Conservation (phyloP, 2,797 vertebrate species). For the Ctenopoma multispine region DNA sequence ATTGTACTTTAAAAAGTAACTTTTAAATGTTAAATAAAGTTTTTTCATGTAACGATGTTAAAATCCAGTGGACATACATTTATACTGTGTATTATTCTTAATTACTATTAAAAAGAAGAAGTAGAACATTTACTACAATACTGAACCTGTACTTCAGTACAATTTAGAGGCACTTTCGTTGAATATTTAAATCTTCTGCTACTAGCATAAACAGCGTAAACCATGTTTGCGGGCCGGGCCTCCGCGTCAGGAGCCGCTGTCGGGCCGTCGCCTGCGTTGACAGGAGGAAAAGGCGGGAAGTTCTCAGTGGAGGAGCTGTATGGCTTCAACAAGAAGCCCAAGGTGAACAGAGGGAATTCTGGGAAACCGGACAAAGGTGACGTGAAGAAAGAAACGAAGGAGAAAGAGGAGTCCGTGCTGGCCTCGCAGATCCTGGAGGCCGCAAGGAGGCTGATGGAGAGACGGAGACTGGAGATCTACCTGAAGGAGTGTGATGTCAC, state of each 20-base stretch:
- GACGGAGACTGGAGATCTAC: slow-evolving; percentile 67
- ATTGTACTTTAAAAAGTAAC: no score
- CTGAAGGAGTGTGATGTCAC: slow-evolving; percentile 70
- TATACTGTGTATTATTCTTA: no score
- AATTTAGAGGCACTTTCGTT: no score
- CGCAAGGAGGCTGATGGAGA: slow-evolving; percentile 71
- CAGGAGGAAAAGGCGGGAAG: slow-evolving; percentile 61
- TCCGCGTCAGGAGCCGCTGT: slow-evolving; percentile 19
- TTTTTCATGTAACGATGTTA: no score
- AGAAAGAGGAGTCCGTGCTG: slow-evolving; percentile 39
- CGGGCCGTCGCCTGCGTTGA: not conserved
- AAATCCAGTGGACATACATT: no score
- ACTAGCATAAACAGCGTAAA: no score
- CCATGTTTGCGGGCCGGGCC: slow-evolving; percentile 75
- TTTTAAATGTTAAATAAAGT: no score
- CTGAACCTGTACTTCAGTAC: no score
- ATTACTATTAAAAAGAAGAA: no score
- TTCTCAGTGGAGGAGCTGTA: slow-evolving; percentile 81
- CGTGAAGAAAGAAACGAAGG: slow-evolving; percentile 28
- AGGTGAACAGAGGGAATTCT: slow-evolving; percentile 47
- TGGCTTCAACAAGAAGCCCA: slow-evolving; percentile 77
- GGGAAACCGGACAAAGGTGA: slow-evolving; percentile 28
- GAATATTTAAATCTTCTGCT: no score
- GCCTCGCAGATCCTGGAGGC: slow-evolving; percentile 67
- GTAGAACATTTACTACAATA: no score